phyloP scores from a whole-genome alignment of 2,888 invertebrate genomes.

The Noctua pronuba region DNA sequence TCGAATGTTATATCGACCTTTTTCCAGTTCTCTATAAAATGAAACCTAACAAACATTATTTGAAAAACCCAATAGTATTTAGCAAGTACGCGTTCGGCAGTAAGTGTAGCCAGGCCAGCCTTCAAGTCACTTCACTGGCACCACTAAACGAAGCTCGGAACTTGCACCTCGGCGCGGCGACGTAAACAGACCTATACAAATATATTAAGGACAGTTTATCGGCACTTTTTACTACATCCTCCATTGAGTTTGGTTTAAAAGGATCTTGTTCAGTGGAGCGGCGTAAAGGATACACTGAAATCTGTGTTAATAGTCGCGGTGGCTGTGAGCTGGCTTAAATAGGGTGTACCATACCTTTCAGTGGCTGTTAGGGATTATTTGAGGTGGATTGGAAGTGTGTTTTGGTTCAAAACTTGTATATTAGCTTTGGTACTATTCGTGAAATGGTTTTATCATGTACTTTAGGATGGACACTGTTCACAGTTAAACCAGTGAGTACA shows the following conservation, averaged over 20 bases:
- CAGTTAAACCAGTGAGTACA: background rate
- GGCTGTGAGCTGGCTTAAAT: slow-evolving; percentile 41
- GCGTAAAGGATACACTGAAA: slow-evolving; percentile 54
- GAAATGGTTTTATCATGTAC: background rate
- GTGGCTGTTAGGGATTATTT: slow-evolving; percentile 47
- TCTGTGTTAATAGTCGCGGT: slow-evolving; percentile 57
- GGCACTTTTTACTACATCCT: slow-evolving; percentile 56
- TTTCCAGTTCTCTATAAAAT: background rate
- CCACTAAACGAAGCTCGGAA: slow-evolving; percentile 48
- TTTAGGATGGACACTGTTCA: background rate
- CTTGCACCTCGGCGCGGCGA: slow-evolving; percentile 39
- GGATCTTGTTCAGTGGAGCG: slow-evolving; percentile 53
- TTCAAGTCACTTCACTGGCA: slow-evolving; percentile 40
- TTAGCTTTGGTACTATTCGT: background rate
- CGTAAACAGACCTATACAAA: slow-evolving; percentile 65
- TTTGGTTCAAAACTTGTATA: slow-evolving; percentile 13
- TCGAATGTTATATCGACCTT: background rate
- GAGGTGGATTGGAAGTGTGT: slow-evolving; percentile 24
- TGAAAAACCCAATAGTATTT: slow-evolving; percentile 23
- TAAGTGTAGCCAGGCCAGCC: slow-evolving; percentile 57
- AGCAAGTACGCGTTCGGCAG: slow-evolving; percentile 59
- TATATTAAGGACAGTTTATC: slow-evolving; percentile 64
- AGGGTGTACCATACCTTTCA: slow-evolving; percentile 37
- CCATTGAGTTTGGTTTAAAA: slow-evolving; percentile 59
- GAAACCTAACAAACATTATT: background rate